Evolutionary conservation across 2,888 invertebrate species (phyloP).

Genomic region (Macrophya annulata): DNA sequence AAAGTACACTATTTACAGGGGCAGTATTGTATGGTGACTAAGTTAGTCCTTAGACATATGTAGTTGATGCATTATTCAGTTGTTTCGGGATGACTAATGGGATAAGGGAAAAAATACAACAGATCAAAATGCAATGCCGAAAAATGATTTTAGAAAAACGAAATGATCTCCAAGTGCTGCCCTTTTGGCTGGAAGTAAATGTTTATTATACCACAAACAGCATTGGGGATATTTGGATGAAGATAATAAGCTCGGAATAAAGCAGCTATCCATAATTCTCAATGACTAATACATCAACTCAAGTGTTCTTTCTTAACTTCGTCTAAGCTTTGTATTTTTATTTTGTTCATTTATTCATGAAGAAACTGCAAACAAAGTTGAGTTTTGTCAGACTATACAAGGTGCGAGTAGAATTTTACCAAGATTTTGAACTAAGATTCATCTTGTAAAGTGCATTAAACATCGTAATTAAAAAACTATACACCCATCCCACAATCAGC

Average conservation of each 20-base stretch:
- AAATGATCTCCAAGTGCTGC: neutral
- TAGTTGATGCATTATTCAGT: neutral
- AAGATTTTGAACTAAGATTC: neutral
- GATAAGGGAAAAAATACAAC: neutral
- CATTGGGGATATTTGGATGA: neutral
- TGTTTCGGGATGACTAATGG: neutral
- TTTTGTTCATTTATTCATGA: neutral
- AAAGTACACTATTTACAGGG: neutral
- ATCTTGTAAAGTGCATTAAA: neutral
- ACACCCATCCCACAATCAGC: neutral
- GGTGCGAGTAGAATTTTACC: neutral
- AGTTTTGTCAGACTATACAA: neutral
- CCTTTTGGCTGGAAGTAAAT: neutral
- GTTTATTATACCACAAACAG: neutral
- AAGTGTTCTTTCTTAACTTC: neutral
- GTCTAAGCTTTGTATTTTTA: neutral
- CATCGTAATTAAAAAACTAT: neutral
- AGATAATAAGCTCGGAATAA: neutral
- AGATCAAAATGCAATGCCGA: neutral
- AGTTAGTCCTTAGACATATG: neutral
- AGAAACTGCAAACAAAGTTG: neutral
- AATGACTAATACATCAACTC: neutral
- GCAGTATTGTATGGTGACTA: no score
- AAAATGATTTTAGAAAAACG: neutral
- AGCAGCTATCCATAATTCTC: neutral